Evolutionary conservation across 2,113 vertebrate species (phyloP), one percentile per base, ranked within the genome.

Genomic region (Triplophysa tibetana): DNA sequence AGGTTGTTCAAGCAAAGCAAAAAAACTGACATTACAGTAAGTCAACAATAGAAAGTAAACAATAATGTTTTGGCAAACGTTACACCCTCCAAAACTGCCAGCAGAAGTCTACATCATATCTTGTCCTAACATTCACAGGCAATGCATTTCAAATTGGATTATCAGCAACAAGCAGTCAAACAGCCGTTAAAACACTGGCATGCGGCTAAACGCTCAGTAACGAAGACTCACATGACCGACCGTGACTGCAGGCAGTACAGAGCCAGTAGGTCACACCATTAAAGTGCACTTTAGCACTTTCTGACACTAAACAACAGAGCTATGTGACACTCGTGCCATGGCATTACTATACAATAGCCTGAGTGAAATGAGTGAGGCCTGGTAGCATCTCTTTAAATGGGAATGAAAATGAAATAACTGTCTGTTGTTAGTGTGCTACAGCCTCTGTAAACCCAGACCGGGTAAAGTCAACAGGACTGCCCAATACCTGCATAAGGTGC

Each of bases 281-380:
- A 77, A 77, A 65, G 61, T 77, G 74, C 74, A 65, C 62, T 77
- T 77, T 65, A 45, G 62, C 62, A 77, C 75, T 77, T 77, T 65
- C 43, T 77, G 75, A 33, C 75, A 65, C 41, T 13, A 2, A 65
- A 77, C 75, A 77, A 66, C 8, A 77, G 17, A 76, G 61, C 61
- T 65, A 64, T 33, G 17, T 50, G 60, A 52, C n/a, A 75, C 72
- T 48, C 11, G 21, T 63, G 41, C 16, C 26, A n/a, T 45, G 52
- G 21, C 26, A 66, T 64, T 65, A 62, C 45, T 11, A 33, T 61
- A 70, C 26, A 38, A 76, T 19, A 54, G 61, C 12, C 24, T 38
- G 48, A 65, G 17, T 54, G 24, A 76, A 65, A 29, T 65, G 43
- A 50, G 24, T 38, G 45, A 13, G 2, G 23, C 17, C 62, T 64